Evolutionary conservation across 2,113 vertebrate genomes (phyloP).

Genomic region (Axis porcinus): DNA sequence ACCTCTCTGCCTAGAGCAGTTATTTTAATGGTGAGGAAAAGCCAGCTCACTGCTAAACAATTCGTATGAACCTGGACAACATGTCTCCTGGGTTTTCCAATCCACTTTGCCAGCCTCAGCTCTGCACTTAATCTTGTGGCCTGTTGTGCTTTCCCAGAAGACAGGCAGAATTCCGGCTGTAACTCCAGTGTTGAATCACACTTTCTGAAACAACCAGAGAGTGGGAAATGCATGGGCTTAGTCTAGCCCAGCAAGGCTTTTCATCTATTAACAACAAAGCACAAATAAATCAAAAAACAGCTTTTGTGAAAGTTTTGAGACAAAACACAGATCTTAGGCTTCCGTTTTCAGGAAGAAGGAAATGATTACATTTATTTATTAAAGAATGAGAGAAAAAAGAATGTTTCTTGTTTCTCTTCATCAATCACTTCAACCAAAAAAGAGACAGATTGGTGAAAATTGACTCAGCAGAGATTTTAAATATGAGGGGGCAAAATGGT

Average conservation of each 20-base stretch:
- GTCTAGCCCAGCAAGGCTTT: neutral
- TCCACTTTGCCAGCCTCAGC: neutral
- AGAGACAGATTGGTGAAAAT: neutral
- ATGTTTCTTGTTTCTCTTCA: neutral
- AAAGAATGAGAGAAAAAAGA: neutral
- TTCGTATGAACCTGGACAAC: neutral
- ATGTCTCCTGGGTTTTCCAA: neutral
- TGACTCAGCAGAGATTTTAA: neutral
- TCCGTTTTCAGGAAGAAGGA: neutral
- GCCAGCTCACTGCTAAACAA: neutral
- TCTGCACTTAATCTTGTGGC: too few relatives aligned
- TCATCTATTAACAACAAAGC: neutral
- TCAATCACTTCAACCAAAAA: neutral
- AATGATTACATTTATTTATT: neutral
- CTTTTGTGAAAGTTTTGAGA: neutral
- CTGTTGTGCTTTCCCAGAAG: neutral
- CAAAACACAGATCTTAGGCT: neutral
- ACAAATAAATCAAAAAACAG: neutral
- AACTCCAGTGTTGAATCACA: neutral
- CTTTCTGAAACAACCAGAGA: neutral
- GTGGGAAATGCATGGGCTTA: neutral
- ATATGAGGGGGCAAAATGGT: neutral
- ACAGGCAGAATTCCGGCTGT: neutral
- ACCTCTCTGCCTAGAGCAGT: neutral
- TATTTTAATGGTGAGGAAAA: neutral